Base-by-base conservation (phyloP, 2,888 invertebrate species). In the Nysson spinosus region DNA sequence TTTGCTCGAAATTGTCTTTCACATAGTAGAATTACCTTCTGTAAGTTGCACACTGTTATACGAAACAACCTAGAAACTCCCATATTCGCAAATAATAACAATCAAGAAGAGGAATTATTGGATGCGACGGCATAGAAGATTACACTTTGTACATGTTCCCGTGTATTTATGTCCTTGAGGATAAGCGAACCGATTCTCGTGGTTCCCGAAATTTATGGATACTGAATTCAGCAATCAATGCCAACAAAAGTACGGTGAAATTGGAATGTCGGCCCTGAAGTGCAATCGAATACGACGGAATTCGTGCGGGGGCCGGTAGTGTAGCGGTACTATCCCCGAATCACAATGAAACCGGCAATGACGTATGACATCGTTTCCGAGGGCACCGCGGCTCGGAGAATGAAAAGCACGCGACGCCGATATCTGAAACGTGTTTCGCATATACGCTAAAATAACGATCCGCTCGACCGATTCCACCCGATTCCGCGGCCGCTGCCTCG, bases 381-480 rank as follows among this genome's bases (percentile, higher is more conserved):
- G 37, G 47, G 34, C 34, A 39, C 37, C 28, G 30, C 19, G 16
- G 62, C 55, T 34, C 58, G 78, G 76, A 77, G 80, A 80, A 80
- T 75, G 79, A 75, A 62, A 77, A 71, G 80, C 78, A 78, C 73
- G 79, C 68, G 66, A 57, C 55, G 67, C 70, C 71, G 75, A 77
- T 77, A 82, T 75, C 72, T 70, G 79, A 73, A 78, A 75, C 78
- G 79, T 75, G 78, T 77, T 73, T 69, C 70, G 66, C 68, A 68
- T 72, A 62, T 62, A 69, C 58, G 60, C 58, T 7, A 6, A 76
- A 78, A 76, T 76, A 81, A 82, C 77, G 78, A 77, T 70, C 74
- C 62, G n/a, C n/a, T n/a, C n/a, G n/a, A n/a, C n/a, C n/a, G 60
- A 17, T 19, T 37, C 39, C 63, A 69, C 57, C 63, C 57, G 69